These are phyloP conservation scores for Magallana nippona DNA, from an alignment of 2,888 invertebrate genomes.

Conservation along the genomic window DNA sequence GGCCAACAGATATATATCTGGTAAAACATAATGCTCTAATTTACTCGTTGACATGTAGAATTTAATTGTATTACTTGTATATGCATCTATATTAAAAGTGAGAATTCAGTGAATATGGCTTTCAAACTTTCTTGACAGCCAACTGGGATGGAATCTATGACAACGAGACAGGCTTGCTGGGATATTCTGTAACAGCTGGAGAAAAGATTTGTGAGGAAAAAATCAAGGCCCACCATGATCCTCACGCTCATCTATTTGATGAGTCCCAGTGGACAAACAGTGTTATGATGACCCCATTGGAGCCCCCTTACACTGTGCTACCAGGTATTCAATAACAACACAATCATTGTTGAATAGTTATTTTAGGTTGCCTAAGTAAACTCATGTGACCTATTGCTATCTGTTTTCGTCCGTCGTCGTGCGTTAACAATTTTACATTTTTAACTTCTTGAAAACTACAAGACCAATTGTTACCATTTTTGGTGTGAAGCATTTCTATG, in stretches of 20 bases:
- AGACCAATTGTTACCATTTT: too few species aligned
- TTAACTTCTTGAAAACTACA: too few species aligned
- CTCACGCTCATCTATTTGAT: slow-evolving; percentile 64
- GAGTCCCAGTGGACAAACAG: slow-evolving; percentile 66
- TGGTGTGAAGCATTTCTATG: too few species aligned
- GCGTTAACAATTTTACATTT: too few species aligned
- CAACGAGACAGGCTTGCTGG: slow-evolving; percentile 67
- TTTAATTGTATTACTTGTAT: neutral
- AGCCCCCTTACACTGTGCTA: slow-evolving; percentile 31
- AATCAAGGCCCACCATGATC: slow-evolving; percentile 66
- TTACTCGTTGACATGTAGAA: neutral
- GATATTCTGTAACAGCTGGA: slow-evolving; percentile 63
- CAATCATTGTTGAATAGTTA: neutral
- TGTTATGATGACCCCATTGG: slow-evolving; percentile 51
- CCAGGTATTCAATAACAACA: slow-evolving; percentile 21
- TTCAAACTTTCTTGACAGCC: slow-evolving; percentile 50
- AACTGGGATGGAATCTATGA: slow-evolving; percentile 74
- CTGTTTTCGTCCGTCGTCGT: too few species aligned
- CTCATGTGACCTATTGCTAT: too few species aligned
- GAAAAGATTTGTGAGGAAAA: slow-evolving; percentile 54
- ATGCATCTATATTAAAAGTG: neutral
- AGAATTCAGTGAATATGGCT: too few species aligned
- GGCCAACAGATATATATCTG: slow-evolving; percentile 59
- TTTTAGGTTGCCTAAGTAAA: too few species aligned
- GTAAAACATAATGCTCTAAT: slow-evolving; percentile 39